phyloP scores from a whole-genome alignment of 2,797 vertebrate species.

The Botia kubotai region DNA sequence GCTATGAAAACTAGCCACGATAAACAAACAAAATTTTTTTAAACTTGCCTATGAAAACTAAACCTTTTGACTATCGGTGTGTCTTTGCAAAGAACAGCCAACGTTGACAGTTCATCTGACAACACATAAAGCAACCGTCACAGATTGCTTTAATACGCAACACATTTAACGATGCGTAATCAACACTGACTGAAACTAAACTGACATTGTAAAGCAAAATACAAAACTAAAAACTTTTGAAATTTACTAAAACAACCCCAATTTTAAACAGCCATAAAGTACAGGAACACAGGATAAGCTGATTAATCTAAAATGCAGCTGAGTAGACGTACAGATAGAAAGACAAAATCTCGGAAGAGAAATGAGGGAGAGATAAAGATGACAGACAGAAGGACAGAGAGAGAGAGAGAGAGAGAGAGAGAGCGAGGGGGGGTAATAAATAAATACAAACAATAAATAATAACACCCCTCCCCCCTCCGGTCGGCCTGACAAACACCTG shows the following conservation, averaged over 20 bases:
- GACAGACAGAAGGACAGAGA: slow-evolving; percentile 22
- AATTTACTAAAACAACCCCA: no score
- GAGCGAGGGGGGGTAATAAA: slow-evolving; percentile 53
- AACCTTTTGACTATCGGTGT: no score
- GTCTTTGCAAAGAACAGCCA: no score
- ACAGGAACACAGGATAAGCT: no score
- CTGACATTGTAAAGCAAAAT: background rate
- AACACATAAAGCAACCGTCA: no score
- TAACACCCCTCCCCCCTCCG: slow-evolving; percentile 51
- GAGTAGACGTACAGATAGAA: slow-evolving; percentile 73
- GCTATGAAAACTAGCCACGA: no score
- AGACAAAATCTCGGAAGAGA: slow-evolving; percentile 63
- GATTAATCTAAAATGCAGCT: slow-evolving; percentile 53
- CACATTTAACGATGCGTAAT: background rate
- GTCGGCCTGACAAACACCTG: slow-evolving; percentile 74
- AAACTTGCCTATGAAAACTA: no score
- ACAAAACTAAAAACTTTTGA: background rate
- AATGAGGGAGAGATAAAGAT: slow-evolving; percentile 19
- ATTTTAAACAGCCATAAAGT: no score
- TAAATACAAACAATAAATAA: slow-evolving; percentile 70
- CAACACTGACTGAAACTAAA: background rate
- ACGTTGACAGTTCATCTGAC: no score
- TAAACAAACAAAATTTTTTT: no score
- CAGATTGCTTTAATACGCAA: no score
- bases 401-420: slow-evolving; percentile 44